Evolutionary conservation across 2,888 invertebrate genomes (phyloP), one percentile per base, ranked within the genome.

Genomic region (Fragum fragum): DNA sequence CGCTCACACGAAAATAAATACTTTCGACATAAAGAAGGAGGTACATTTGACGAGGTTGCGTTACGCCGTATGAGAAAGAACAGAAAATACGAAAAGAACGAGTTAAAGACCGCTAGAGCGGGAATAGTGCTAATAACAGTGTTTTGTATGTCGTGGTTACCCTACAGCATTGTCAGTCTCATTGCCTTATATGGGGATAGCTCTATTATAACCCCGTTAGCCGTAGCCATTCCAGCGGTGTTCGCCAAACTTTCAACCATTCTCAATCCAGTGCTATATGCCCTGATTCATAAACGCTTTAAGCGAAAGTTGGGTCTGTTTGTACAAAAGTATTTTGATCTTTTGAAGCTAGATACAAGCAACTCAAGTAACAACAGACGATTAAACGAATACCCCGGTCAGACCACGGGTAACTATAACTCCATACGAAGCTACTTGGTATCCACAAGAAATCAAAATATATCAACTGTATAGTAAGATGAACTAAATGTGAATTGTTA

Each of bases 231-330:
- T 23, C 76, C 80, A 21, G 71, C 59, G 14, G 28, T 80, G n/a
- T 80, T 80, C 47, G 80, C 80, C 9, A 80, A 80, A 39, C 11
- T 76, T 0, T 72, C 76, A n/a, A 80, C 80, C 1, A 59, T 76
- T n/a, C 36, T 80, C 32, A 76, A 80, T 68, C 76, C 80, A 18
- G 53, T 80, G 11, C 11, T 80, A 16, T 80, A 80, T 28, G 80
- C 76, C 1, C 36, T 80, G 32, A 16, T 80, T 21, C 55, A 76
- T 28, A 57, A 32, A 52, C 66, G 53, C 18, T 80, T 80, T 36
- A 76, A 76, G 52, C 57, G 36, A 21, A 72, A 72, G 53, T n/a
- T 72, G 3, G 9, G 9, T 3, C 9, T 36, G 9, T 36, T 36
- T 36, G 32, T 36, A 36, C 3, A 36, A 36, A 36, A 9, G 32